Evolutionary conservation across 2,113 vertebrate species (phyloP).

Genomic region (Salvelinus sp.): DNA sequence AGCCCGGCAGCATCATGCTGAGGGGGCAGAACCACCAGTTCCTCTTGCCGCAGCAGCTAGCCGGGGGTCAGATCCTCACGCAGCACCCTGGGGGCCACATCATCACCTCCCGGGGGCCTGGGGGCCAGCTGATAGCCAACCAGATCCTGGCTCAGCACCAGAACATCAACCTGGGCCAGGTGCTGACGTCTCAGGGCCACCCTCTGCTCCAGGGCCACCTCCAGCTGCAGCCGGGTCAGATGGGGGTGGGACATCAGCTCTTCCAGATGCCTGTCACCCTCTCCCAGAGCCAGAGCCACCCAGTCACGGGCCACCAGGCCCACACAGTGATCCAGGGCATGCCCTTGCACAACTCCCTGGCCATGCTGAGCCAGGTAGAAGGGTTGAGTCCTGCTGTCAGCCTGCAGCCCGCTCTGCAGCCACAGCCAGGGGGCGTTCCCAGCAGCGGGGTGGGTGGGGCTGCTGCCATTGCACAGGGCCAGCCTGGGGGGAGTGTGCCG

Average conservation of each 20-base stretch:
- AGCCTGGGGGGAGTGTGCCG: conserved; percentile 60
- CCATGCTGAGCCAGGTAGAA: conserved; percentile 85
- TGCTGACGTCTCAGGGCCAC: conserved; percentile 85
- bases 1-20: conserved; percentile 89
- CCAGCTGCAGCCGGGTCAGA: conserved; percentile 87
- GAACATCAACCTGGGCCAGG: conserved; percentile 88
- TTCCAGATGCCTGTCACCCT: conserved; percentile 94
- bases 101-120: conserved; percentile 83
- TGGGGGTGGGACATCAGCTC: conserved; percentile 80
- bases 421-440: conserved; percentile 68
- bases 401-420: conserved; percentile 76
- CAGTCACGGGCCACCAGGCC: conserved; percentile 65
- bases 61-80: conserved; percentile 86
- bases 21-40: conserved; percentile 93
- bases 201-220: conserved; percentile 80
- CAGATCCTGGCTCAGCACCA: conserved; percentile 92
- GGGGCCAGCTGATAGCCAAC: conserved; percentile 87
- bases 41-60: conserved; percentile 83
- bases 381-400: conserved; percentile 80
- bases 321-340: conserved; percentile 90
- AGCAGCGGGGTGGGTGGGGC: conserved; percentile 55
- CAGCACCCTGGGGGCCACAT: conserved; percentile 83
- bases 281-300: conserved; percentile 77
- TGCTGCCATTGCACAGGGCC: conserved; percentile 65
- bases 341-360: conserved; percentile 84